phyloP scores from a whole-genome alignment of 2,888 invertebrate genomes.

The Lissocephala sabroskyi region DNA sequence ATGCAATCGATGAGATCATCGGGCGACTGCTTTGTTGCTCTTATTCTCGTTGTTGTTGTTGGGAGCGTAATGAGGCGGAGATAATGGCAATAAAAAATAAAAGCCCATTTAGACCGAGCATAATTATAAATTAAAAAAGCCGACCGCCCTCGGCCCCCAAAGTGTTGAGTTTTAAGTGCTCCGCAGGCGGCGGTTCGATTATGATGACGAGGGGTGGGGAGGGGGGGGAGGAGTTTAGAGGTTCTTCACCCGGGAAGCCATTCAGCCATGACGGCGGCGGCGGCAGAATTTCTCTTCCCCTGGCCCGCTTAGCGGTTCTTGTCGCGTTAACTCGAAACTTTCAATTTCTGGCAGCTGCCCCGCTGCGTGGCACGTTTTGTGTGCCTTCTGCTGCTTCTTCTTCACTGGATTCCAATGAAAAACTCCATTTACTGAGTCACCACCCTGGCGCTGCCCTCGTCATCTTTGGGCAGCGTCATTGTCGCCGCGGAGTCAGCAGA shows the following conservation, averaged over 20 bases:
- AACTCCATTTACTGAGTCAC: constrained; percentile 33
- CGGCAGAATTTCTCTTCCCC: not conserved
- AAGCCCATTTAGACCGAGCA: not conserved
- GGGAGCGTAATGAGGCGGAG: constrained; percentile 41
- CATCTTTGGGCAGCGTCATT: not conserved
- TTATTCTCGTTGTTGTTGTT: no score
- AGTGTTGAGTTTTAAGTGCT: no score
- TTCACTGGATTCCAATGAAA: constrained; percentile 22
- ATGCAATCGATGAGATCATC: constrained; percentile 68
- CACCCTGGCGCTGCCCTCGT: constrained; percentile 3
- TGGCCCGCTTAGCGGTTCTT: not conserved
- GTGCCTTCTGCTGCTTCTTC: not conserved
- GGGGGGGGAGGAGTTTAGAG: no score
- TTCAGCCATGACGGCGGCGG: not conserved
- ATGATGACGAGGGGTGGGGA: no score
- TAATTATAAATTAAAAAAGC: not conserved
- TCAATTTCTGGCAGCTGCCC: constrained; percentile 27
- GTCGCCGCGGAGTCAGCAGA: not conserved
- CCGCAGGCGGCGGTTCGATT: no score
- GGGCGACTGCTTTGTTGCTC: not conserved
- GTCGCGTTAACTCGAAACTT: constrained; percentile 15
- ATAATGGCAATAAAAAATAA: constrained; percentile 29
- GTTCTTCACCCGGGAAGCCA: not conserved
- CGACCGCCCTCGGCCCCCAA: not conserved
- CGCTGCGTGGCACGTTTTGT: not conserved